phyloP scores from a whole-genome alignment of 92 coral and sea anemone species.

The Epizoanthus illoricatus region DNA sequence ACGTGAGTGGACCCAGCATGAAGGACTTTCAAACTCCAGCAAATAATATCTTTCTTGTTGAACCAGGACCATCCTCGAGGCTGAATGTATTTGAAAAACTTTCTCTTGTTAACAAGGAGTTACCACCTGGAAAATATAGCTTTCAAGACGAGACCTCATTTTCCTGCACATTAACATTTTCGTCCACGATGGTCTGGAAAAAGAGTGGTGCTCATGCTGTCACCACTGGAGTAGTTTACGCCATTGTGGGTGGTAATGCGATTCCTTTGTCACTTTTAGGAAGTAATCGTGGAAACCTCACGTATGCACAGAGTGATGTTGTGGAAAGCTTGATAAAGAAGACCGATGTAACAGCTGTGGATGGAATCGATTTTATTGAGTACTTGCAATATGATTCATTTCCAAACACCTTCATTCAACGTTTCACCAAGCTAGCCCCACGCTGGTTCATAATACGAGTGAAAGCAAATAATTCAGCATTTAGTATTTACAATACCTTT shows the following conservation, averaged over 20 bases:
- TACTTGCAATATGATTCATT: conserved; percentile 41
- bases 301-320: conserved; percentile 1
- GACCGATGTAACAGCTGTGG: not conserved
- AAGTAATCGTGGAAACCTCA: conserved; percentile 4
- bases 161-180: conserved; percentile 38
- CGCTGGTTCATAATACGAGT: conserved; percentile 40
- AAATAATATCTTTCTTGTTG: conserved; percentile 32
- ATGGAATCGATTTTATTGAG: conserved; percentile 33
- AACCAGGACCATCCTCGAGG: conserved; percentile 15
- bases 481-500: conserved; percentile 45
- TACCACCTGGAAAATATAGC: conserved; percentile 48
- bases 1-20: conserved; percentile 23
- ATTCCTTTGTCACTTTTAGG: conserved; percentile 55
- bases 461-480: conserved; percentile 28
- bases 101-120: conserved; percentile 39
- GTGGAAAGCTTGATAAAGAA: conserved; percentile 10
- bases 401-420: conserved; percentile 39
- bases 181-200: conserved; percentile 48
- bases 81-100: conserved; percentile 9
- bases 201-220: not conserved
- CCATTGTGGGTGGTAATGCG: not conserved
- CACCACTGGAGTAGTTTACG: conserved; percentile 47
- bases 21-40: conserved; percentile 46
- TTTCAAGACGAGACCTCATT: not conserved
- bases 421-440: conserved; percentile 44